Conservation (phyloP, 2,797 vertebrate genomes). For the Rhinogobio ventralis region DNA sequence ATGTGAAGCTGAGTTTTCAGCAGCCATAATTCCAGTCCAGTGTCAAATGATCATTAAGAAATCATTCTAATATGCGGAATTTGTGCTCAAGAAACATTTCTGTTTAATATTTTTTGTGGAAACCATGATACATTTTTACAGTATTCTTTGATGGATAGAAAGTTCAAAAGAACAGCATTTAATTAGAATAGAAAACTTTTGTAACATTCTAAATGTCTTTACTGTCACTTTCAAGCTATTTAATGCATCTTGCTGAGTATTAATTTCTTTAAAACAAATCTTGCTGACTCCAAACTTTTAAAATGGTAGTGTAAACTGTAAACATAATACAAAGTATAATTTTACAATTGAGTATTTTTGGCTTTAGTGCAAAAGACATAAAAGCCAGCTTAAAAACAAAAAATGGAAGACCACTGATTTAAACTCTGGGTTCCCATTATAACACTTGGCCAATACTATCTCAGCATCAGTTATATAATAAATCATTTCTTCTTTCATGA, state of each 20-base stretch:
- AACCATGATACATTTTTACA: not conserved
- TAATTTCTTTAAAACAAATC: not conserved
- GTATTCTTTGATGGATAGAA: not conserved
- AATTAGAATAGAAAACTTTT: not conserved
- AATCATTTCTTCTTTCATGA: slow-evolving; percentile 34
- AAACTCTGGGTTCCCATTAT: not conserved
- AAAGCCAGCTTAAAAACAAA: not conserved
- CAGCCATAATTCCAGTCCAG: too few relatives aligned
- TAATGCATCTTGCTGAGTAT: not conserved
- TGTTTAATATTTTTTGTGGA: not conserved
- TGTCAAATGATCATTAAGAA: not conserved
- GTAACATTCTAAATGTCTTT: not conserved
- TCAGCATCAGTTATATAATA: slow-evolving; percentile 15
- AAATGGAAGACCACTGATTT: not conserved
- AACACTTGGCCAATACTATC: slow-evolving; percentile 20
- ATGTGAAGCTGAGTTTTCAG: too few relatives aligned
- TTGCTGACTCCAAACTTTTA: not conserved
- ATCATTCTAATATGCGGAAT: not conserved
- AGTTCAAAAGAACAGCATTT: not conserved
- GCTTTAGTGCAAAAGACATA: not conserved
- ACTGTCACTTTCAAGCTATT: not conserved
- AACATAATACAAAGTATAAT: not conserved
- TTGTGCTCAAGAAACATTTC: not conserved
- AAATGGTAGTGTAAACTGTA: not conserved
- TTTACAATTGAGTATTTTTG: not conserved